A percentile compares a stretch with the other conserved stretches of the same genome.
Evolutionary conservation across 2,888 invertebrate genomes (phyloP).

Genomic region (Ophion ventricosus): DNA sequence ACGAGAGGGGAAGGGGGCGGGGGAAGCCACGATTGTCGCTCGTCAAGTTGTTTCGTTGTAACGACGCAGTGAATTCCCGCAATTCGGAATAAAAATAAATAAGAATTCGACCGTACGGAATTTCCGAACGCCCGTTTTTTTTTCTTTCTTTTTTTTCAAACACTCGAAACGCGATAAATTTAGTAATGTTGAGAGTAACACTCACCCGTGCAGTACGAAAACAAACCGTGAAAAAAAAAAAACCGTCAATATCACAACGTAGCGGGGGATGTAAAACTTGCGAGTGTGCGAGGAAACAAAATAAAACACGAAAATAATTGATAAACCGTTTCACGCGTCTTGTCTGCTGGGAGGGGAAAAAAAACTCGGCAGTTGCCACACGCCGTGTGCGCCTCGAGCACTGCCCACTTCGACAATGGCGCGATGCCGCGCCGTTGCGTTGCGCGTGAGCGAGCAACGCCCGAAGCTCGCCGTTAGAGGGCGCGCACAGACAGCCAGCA

Average conservation of each 20-base stretch:
- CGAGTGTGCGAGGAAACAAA: conserved; percentile 58
- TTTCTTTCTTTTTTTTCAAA: not conserved
- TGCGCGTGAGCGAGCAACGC: conserved; percentile 66
- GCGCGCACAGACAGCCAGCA: conserved; percentile 53
- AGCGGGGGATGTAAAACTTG: conserved; percentile 70
- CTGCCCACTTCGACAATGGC: conserved; percentile 82
- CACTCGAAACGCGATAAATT: not conserved
- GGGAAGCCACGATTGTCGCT: not conserved
- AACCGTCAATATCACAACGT: conserved; percentile 69
- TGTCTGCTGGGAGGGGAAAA: conserved; percentile 32
- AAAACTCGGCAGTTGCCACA: conserved; percentile 63
- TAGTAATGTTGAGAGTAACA: conserved; percentile 33
- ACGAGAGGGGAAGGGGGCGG: not conserved
- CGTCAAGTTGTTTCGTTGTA: not conserved
- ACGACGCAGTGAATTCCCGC: not conserved
- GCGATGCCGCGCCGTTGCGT: conserved; percentile 73
- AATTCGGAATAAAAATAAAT: not conserved
- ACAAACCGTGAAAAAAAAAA: conserved; percentile 17
- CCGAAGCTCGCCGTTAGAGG: conserved; percentile 68
- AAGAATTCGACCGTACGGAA: not conserved
- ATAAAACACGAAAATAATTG: conserved; percentile 53
- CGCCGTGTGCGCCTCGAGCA: conserved; percentile 79
- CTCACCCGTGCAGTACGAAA: conserved; percentile 71
- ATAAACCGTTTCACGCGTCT: conserved; percentile 57
- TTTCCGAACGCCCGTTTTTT: not conserved